Conservation (phyloP, 2,797 vertebrate genomes). For the Sphenodon punctatus region DNA sequence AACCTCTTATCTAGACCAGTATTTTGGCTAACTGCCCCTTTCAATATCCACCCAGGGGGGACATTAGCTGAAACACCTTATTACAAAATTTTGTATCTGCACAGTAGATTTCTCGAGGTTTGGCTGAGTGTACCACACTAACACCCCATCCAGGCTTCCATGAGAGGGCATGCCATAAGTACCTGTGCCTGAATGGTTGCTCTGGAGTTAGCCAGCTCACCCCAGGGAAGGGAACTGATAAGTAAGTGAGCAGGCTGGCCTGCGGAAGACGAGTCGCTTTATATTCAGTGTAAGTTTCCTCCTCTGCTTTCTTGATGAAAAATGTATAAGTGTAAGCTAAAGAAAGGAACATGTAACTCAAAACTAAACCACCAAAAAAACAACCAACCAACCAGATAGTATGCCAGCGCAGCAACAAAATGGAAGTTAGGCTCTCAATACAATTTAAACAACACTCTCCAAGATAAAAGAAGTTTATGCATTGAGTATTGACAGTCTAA, state of each 20-base stretch:
- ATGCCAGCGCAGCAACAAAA: not conserved
- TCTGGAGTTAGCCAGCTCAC: not conserved
- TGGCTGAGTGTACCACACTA: not conserved
- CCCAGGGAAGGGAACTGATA: not conserved
- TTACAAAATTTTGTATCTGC: not conserved
- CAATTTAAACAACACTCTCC: not conserved
- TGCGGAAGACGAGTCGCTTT: not conserved
- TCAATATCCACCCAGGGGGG: not conserved
- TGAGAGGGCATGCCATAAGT: not conserved
- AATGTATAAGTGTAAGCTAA: conserved; percentile 7
- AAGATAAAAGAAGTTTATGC: no score
- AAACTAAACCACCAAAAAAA: not conserved
- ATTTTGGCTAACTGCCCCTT: not conserved
- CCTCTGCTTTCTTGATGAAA: not conserved
- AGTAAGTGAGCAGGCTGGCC: not conserved
- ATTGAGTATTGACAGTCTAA: no score
- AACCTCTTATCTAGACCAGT: no score
- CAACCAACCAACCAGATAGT: not conserved
- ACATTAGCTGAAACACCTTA: not conserved
- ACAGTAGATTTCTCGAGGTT: not conserved
- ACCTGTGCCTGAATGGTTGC: not conserved
- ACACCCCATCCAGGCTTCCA: not conserved
- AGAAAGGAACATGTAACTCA: not conserved
- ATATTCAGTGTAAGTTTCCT: not conserved
- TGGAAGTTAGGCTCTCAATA: rapidly evolving